A percentile compares a stretch with the other conserved stretches of the same genome.
phyloP scores from a whole-genome alignment of 2,888 invertebrate species.

The Temnothorax unifasciatus region DNA sequence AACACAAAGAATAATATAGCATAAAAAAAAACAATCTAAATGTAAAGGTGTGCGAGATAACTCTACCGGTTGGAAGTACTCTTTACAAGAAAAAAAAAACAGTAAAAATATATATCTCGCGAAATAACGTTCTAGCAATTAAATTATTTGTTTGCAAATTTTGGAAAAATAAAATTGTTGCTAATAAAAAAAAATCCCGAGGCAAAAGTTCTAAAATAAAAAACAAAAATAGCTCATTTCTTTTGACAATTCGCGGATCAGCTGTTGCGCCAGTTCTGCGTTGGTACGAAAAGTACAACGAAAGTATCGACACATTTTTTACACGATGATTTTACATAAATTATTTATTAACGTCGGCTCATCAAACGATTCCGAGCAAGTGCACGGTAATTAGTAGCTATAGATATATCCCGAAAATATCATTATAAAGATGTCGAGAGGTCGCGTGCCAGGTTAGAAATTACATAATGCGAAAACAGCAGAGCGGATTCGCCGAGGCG shows the following conservation, averaged over 20 bases:
- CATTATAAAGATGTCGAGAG: constrained; percentile 16
- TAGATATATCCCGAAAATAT: background rate
- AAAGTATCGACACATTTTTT: background rate
- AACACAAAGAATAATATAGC: background rate
- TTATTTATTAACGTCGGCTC: background rate
- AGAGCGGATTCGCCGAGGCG: background rate
- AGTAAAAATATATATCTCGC: background rate
- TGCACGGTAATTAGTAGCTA: constrained; percentile 6
- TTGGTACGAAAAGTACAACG: background rate
- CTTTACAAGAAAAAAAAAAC: background rate
- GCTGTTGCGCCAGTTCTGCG: background rate
- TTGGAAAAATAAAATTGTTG: background rate
- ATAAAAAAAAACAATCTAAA: background rate
- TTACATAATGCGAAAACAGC: constrained; percentile 74
- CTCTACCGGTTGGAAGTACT: background rate
- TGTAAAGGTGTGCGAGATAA: background rate
- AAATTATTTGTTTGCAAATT: background rate
- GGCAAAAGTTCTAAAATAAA: background rate
- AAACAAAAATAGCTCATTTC: background rate
- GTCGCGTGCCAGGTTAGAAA: constrained; percentile 73
- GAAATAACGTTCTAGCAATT: background rate
- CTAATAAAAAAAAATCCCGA: background rate
- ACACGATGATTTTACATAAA: background rate
- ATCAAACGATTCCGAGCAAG: constrained; percentile 13
- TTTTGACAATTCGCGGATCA: background rate